Conservation (phyloP, 2,113 vertebrate genomes). For the Pelvicachromis taeniatus region DNA sequence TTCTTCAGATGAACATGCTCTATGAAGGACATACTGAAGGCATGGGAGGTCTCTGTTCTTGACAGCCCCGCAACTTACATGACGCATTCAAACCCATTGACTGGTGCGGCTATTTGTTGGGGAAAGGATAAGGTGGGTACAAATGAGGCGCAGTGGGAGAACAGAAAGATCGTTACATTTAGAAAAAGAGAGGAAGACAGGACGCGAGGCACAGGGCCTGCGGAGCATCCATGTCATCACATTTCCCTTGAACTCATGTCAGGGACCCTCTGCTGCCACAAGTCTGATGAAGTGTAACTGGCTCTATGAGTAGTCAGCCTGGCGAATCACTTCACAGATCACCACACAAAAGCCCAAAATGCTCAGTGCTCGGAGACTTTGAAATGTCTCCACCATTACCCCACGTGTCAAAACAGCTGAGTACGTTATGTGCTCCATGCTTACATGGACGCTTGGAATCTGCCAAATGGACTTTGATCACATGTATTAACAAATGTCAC, state of each 20-base stretch:
- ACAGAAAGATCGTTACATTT: constrained; percentile 11
- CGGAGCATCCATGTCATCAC: constrained; percentile 48
- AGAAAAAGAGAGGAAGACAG: background rate
- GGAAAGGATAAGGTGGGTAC: background rate
- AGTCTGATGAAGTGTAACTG: constrained; percentile 60
- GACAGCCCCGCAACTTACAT: background rate
- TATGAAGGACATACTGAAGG: constrained; percentile 11
- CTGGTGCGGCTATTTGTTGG: background rate
- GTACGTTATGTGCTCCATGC: constrained; percentile 24
- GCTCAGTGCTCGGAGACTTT: constrained; percentile 39
- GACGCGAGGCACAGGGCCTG: constrained; percentile 29
- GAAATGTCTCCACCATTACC: constrained; percentile 34
- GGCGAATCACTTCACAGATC: constrained; percentile 62
- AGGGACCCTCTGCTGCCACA: constrained; percentile 58
- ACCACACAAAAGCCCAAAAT: constrained; percentile 48
- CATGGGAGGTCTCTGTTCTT: constrained; percentile 12
- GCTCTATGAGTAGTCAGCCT: constrained; percentile 56
- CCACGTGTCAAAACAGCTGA: constrained; percentile 48
- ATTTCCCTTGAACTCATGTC: constrained; percentile 61
- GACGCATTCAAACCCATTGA: constrained; percentile 12
- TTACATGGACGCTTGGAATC: constrained; percentile 21
- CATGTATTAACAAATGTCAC: background rate
- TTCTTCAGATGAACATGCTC: constrained; percentile 6
- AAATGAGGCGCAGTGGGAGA: background rate
- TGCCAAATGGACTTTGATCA: background rate